A percentile compares a stretch with the other conserved stretches of the same genome.
These are phyloP conservation scores for Callaeas wilsoni DNA, from an alignment of 2,113 vertebrate species.

Conservation along the genomic window DNA sequence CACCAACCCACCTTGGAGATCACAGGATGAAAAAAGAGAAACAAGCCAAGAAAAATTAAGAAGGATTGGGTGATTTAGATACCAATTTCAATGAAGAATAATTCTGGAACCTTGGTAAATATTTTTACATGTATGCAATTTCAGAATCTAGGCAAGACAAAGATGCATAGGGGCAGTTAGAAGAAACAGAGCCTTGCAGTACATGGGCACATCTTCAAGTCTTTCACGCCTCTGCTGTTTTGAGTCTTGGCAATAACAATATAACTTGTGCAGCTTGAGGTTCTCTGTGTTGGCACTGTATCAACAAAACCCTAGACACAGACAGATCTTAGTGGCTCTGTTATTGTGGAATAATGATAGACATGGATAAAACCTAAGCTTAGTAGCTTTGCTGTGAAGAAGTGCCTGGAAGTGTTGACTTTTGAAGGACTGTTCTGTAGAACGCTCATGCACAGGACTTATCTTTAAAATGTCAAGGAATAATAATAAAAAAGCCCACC, in stretches of 20 bases:
- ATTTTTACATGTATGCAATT: background rate
- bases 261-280: background rate
- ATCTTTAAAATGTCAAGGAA: constrained; percentile 44
- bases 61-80: background rate
- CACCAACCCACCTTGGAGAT: background rate
- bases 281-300: background rate
- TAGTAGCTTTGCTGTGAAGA: background rate
- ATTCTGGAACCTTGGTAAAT: background rate
- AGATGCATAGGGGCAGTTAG: background rate
- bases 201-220: background rate
- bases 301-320: background rate
- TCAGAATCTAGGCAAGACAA: background rate
- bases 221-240: background rate
- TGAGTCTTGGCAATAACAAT: background rate
- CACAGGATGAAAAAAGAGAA: constrained; percentile 7
- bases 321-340: background rate
- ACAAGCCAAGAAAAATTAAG: constrained; percentile 6
- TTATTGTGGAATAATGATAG: background rate
- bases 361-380: background rate
- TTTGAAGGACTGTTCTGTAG: background rate
- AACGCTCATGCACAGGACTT: background rate
- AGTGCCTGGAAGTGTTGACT: background rate
- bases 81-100: background rate
- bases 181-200: background rate
- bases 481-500: background rate